phyloP scores from a whole-genome alignment of 2,113 vertebrate genomes.

The Mystacornis crossleyi region DNA sequence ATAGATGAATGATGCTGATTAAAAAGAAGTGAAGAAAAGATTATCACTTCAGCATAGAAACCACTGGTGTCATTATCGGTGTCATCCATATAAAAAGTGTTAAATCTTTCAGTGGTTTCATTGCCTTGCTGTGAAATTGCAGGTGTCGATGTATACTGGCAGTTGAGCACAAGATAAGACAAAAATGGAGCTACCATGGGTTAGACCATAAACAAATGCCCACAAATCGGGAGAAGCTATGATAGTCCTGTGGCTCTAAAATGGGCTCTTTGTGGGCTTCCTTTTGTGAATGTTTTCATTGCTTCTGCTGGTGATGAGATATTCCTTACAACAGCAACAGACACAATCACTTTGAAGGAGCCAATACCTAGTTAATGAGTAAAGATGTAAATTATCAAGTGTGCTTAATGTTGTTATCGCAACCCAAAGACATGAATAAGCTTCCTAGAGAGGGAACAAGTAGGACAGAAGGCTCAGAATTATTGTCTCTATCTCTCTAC shows the following conservation, averaged over 20 bases:
- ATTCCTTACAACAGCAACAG: neutral
- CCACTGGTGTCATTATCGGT: conserved; percentile 24
- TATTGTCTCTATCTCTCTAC: neutral
- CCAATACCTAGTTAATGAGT: neutral
- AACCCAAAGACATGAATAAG: neutral
- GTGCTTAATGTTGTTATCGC: neutral
- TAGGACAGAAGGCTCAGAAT: neutral
- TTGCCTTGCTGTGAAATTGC: conserved; percentile 57
- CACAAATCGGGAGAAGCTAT: neutral
- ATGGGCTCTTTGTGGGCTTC: neutral
- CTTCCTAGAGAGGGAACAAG: neutral
- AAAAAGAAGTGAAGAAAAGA: conserved; percentile 65
- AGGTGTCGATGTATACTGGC: neutral
- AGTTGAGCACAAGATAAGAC: conserved; percentile 11
- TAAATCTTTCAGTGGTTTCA: conserved; percentile 64
- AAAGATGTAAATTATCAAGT: neutral
- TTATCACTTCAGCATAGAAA: conserved; percentile 60
- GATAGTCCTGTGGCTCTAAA: neutral
- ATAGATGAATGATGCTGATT: conserved; percentile 61
- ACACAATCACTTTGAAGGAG: neutral
- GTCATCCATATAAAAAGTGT: conserved; percentile 62
- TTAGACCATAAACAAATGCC: conserved; percentile 7
- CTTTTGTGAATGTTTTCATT: neutral
- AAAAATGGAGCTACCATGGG: conserved; percentile 3
- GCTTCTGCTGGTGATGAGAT: neutral